Percentiles rank a stretch among this genome's conserved stretches.
phyloP scores from a whole-genome alignment of 2,113 vertebrate species.

The Cepphus grylle region DNA sequence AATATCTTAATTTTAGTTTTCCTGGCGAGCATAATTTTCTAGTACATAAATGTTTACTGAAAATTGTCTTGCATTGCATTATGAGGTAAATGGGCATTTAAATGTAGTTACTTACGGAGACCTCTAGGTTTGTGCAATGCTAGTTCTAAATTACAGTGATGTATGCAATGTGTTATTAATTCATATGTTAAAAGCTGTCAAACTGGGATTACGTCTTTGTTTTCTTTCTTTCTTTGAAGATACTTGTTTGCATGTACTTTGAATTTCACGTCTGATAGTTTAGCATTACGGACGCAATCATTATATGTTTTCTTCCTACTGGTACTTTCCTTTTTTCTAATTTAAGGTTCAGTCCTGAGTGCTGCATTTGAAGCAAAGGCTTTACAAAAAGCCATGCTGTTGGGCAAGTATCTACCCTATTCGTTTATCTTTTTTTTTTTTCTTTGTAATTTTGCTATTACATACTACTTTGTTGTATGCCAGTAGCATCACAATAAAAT shows the following conservation, averaged over 20 bases:
- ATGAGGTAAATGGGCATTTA: not conserved
- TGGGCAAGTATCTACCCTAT: not conserved
- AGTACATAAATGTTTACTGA: not conserved
- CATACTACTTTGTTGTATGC: not conserved
- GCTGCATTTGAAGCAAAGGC: not conserved
- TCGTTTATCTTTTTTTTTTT: not conserved
- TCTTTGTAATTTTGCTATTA: not conserved
- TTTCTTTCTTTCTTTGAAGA: slow-evolving; percentile 1
- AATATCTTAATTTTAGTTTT: not conserved
- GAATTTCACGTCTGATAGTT: not conserved
- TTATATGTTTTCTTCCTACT: not conserved
- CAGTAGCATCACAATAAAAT: not conserved
- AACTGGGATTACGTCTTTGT: not conserved
- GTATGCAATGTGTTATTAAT: not conserved
- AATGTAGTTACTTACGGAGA: not conserved
- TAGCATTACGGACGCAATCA: not conserved
- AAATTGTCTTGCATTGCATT: not conserved
- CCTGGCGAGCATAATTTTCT: not conserved
- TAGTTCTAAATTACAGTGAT: not conserved
- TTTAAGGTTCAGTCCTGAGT: not conserved
- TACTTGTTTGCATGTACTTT: not conserved
- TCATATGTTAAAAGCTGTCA: not conserved
- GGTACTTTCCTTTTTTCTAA: not conserved
- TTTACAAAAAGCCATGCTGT: not conserved
- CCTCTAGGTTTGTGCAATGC: not conserved